A percentile compares a stretch with the other conserved stretches of the same genome.
Evolutionary conservation across 2,797 vertebrate genomes (phyloP).

Genomic region (Numenius phaeopus): DNA sequence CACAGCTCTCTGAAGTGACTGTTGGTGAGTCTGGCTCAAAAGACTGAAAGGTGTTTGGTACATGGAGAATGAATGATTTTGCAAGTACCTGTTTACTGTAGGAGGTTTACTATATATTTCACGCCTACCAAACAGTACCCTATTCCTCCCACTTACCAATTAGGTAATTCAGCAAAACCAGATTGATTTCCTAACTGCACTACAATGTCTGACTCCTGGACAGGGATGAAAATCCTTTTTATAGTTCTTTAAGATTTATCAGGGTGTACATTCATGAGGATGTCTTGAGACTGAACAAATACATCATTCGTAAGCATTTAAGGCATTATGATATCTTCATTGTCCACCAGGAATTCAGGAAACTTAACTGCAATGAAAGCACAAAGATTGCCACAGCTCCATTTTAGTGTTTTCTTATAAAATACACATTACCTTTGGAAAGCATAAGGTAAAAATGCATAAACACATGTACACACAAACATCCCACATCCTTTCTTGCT

Average conservation of each 20-base stretch:
- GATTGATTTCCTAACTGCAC: not conserved
- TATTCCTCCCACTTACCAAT: not conserved
- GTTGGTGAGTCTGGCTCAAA: not conserved
- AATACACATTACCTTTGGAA: not conserved
- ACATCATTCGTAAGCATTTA: not conserved
- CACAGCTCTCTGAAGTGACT: not conserved
- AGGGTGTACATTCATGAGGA: not conserved
- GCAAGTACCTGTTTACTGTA: not conserved
- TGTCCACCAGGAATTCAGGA: not conserved
- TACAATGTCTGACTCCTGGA: not conserved
- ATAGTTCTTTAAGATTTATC: not conserved
- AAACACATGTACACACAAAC: not conserved
- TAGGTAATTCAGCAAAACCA: not conserved
- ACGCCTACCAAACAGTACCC: not conserved
- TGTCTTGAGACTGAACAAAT: constrained; percentile 8
- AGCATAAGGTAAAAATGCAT: not conserved
- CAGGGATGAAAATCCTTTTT: not conserved
- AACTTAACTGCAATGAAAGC: not conserved
- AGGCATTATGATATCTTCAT: not conserved
- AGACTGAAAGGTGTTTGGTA: not conserved
- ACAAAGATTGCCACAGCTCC: not conserved
- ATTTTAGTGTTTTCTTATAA: not conserved
- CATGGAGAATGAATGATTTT: not conserved
- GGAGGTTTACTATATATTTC: not conserved
- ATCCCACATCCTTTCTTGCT: not conserved